Evolutionary conservation across 92 coral and sea anemone species (phyloP).

Genomic region (Plumapathes pennacea): DNA sequence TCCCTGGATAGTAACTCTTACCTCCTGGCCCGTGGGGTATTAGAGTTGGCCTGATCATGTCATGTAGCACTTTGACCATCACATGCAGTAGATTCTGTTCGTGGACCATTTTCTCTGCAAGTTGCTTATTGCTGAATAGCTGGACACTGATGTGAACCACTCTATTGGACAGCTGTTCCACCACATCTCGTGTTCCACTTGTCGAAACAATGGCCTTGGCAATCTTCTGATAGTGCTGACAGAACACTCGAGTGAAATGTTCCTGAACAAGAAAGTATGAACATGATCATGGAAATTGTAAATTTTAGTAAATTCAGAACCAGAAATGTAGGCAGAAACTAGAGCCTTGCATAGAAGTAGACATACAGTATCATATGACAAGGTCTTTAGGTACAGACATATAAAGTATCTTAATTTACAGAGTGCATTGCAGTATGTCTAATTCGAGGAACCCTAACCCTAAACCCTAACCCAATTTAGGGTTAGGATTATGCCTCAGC

Average conservation of each 20-base stretch:
- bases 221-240: constrained; percentile 94
- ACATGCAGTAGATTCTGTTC: constrained; percentile 94
- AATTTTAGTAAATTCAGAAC: too few species aligned
- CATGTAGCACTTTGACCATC: constrained; percentile 95
- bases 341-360: too few species aligned
- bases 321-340: too few species aligned
- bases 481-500: too few species aligned
- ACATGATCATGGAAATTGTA: too few species aligned
- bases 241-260: constrained; percentile 86
- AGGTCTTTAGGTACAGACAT: too few species aligned
- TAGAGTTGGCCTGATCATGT: constrained; percentile 87
- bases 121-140: constrained; percentile 85
- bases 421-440: too few species aligned
- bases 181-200: constrained; percentile 50
- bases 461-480: too few species aligned
- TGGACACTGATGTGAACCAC: constrained; percentile 98
- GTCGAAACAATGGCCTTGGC: constrained; percentile 81
- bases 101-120: constrained; percentile 86
- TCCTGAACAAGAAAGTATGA: too few species aligned
- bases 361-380: too few species aligned
- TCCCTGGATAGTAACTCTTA: constrained; percentile 24
- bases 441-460: too few species aligned
- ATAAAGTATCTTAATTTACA: too few species aligned
- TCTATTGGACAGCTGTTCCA: constrained; percentile 92
- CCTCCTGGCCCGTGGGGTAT: constrained; percentile 80